Conservation (phyloP, 2,113 vertebrate genomes). For the Leucopsar rothschildi region DNA sequence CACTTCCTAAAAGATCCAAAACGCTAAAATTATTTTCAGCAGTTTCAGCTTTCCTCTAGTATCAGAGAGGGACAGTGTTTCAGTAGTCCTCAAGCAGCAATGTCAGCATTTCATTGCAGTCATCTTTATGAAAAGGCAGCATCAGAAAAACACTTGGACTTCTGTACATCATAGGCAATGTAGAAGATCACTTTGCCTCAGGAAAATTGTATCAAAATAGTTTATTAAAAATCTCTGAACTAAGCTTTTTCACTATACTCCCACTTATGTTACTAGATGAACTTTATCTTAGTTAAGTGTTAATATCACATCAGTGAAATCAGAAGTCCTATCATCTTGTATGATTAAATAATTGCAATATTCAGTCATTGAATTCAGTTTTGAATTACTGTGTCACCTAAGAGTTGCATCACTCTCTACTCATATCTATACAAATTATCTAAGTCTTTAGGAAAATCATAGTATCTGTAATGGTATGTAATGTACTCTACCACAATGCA, state of each 20-base stretch:
- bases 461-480: not conserved
- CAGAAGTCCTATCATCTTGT: not conserved
- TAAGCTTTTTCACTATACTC: not conserved
- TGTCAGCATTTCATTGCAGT: not conserved
- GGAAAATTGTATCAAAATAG: not conserved
- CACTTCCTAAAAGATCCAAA: not conserved
- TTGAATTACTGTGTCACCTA: not conserved
- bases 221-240: not conserved
- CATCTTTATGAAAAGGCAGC: not conserved
- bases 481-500: not conserved
- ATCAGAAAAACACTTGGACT: not conserved
- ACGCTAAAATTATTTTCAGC: not conserved
- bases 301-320: not conserved
- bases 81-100: not conserved
- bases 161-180: not conserved
- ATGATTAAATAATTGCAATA: not conserved
- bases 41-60: not conserved
- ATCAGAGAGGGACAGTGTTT: not conserved
- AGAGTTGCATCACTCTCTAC: not conserved
- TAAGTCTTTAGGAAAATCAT: not conserved
- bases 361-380: not conserved
- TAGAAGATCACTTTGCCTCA: not conserved
- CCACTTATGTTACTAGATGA: not conserved
- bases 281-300: not conserved
- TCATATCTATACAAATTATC: not conserved